Conservation (phyloP, 2,797 vertebrate genomes). For the Tragopan temminckii region DNA sequence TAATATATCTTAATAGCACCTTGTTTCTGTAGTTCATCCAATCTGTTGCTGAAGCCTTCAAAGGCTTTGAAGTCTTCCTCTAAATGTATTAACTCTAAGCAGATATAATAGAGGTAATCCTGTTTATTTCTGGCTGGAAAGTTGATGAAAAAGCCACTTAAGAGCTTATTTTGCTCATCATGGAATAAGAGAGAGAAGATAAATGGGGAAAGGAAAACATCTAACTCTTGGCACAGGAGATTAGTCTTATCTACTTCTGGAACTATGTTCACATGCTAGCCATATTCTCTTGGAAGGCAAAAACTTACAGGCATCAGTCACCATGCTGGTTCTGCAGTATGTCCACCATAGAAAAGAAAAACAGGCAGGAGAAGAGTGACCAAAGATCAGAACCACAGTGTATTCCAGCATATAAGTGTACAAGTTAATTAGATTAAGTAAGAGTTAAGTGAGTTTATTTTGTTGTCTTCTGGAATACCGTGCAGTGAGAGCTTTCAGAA, state of each 20-base stretch:
- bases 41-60: no score
- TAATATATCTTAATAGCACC: not conserved
- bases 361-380: not conserved
- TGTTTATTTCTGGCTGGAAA: not conserved
- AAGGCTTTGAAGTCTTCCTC: not conserved
- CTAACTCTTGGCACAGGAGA: not conserved
- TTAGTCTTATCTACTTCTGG: not conserved
- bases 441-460: not conserved
- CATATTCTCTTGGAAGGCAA: not conserved
- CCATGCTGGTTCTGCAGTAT: not conserved
- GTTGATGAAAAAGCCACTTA: not conserved
- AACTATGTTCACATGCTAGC: not conserved
- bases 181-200: not conserved
- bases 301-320: not conserved
- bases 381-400: not conserved
- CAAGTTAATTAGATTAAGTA: not conserved
- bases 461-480: not conserved
- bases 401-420: not conserved
- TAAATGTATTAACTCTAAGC: not conserved
- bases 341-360: not conserved
- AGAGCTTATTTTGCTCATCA: not conserved
- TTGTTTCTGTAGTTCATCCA: not conserved
- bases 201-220: not conserved
- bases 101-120: not conserved
- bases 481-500: not conserved